Evolutionary conservation across 2,888 invertebrate genomes (phyloP).

Genomic region (Drepanosiphum platanoidis): DNA sequence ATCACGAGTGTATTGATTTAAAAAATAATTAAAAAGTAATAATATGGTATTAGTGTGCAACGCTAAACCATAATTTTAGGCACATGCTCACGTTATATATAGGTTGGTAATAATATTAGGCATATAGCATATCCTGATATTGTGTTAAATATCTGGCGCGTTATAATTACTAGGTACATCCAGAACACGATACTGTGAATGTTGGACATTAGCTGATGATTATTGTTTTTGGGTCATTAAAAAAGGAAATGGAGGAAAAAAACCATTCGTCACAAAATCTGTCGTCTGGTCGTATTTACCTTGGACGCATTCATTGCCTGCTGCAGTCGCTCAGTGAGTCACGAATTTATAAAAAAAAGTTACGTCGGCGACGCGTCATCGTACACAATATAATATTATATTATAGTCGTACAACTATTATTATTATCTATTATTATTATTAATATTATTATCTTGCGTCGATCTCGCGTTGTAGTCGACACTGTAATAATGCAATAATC

Average conservation of each 20-base stretch:
- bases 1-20: too few species aligned
- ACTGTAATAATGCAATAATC: too few species aligned
- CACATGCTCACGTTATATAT: too few species aligned
- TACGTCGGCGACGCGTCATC: constrained; percentile 4
- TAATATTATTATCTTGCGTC: not conserved
- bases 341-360: not conserved
- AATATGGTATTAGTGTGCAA: too few species aligned
- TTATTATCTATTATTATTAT: not conserved
- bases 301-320: constrained; percentile 9
- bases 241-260: constrained; percentile 15
- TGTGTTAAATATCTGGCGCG: too few species aligned
- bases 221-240: constrained; percentile 1
- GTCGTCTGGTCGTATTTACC: constrained; percentile 18
- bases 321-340: constrained; percentile 4
- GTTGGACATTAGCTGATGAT: not conserved
- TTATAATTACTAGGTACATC: too few species aligned
- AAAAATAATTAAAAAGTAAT: too few species aligned
- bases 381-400: not conserved
- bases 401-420: not conserved
- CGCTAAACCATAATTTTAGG: too few species aligned
- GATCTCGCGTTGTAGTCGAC: not conserved
- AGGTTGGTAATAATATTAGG: too few species aligned
- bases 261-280: constrained; percentile 20
- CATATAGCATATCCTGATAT: too few species aligned
- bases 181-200: not conserved